Conservation (phyloP, 2,888 invertebrate genomes). For the Congeria kusceri region DNA sequence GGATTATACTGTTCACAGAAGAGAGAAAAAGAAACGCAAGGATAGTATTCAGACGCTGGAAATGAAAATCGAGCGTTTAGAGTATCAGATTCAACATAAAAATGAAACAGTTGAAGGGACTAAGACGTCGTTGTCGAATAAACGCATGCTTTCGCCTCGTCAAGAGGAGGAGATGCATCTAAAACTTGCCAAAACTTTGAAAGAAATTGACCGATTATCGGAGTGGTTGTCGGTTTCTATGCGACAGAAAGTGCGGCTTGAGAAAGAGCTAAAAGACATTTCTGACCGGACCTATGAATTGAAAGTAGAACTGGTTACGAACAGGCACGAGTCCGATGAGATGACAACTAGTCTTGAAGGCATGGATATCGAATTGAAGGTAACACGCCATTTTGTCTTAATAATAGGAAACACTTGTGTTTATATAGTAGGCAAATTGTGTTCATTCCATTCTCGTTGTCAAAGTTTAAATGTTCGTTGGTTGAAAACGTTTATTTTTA, state of each 20-base stretch:
- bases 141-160: constrained; percentile 61
- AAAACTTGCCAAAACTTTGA: constrained; percentile 56
- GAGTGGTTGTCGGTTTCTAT: constrained; percentile 66
- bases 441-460: too few species aligned
- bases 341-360: constrained; percentile 63
- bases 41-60: constrained; percentile 71
- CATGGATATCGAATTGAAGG: constrained; percentile 67
- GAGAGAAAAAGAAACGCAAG: constrained; percentile 70
- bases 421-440: too few species aligned
- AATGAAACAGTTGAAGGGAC: constrained; percentile 66
- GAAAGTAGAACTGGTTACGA: constrained; percentile 74
- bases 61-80: constrained; percentile 65
- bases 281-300: constrained; percentile 74
- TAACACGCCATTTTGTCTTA: too few species aligned
- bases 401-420: too few species aligned
- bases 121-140: constrained; percentile 64
- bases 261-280: constrained; percentile 68
- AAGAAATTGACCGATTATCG: constrained; percentile 65
- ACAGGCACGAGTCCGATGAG: constrained; percentile 69
- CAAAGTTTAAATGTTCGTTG: too few species aligned
- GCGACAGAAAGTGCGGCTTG: constrained; percentile 63
- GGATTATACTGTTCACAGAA: constrained; percentile 64
- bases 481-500: too few species aligned
- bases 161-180: constrained; percentile 64
- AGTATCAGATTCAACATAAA: constrained; percentile 65